Percentiles rank a stretch among this genome's conserved stretches.
Evolutionary conservation across 2,888 invertebrate genomes (phyloP).

Genomic region (Thalpophila matura): DNA sequence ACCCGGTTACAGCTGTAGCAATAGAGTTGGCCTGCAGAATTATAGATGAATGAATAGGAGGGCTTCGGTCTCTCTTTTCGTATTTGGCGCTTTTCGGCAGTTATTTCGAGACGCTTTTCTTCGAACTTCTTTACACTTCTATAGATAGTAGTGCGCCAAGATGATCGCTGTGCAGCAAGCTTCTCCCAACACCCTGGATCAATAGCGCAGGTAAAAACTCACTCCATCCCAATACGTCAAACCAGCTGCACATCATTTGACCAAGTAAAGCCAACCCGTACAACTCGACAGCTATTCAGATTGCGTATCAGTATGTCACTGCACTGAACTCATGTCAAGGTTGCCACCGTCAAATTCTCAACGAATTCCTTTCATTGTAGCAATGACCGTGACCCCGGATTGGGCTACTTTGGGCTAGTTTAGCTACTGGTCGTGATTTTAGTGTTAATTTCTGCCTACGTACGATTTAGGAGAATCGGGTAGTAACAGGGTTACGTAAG

Average conservation of each 20-base stretch:
- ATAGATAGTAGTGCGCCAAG: no score
- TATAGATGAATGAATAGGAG: no score
- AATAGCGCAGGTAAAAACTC: no score
- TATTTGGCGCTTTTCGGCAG: no score
- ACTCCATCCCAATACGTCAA: slow-evolving; percentile 14
- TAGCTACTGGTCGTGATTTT: slow-evolving; percentile 40
- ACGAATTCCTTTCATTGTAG: slow-evolving; percentile 44
- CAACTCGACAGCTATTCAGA: slow-evolving; percentile 29
- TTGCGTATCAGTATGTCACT: slow-evolving; percentile 18
- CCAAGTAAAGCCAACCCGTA: slow-evolving; percentile 31
- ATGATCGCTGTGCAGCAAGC: no score
- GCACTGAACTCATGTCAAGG: slow-evolving; percentile 50
- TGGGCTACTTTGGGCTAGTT: slow-evolving; percentile 39
- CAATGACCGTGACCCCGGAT: slow-evolving; percentile 51
- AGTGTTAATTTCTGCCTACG: slow-evolving; percentile 49
- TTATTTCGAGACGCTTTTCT: no score
- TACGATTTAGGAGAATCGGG: slow-evolving; percentile 23
- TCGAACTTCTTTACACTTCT: no score
- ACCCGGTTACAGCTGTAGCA: no score
- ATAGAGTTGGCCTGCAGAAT: no score
- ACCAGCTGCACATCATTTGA: slow-evolving; percentile 18
- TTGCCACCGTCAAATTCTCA: slow-evolving; percentile 29
- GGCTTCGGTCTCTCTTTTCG: no score
- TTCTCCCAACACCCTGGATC: background rate
- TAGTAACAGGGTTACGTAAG: slow-evolving; percentile 33